Evolutionary conservation across 2,888 invertebrate species (phyloP).

Genomic region (Caenorhabditis angaria): DNA sequence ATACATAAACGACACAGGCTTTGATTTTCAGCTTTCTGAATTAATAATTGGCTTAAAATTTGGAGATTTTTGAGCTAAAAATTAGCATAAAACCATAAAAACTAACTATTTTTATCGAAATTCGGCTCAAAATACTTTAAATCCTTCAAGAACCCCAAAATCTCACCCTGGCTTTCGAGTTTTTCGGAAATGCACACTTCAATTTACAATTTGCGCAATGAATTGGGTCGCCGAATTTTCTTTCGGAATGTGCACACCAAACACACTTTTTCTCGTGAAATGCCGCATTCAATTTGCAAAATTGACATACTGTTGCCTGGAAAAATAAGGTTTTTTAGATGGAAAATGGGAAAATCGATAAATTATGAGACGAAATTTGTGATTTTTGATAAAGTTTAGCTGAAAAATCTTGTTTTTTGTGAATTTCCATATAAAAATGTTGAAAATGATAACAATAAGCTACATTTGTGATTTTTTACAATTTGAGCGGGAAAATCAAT

Average conservation of each 20-base stretch:
- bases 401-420: no score
- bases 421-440: no score
- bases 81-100: no score
- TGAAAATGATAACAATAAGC: no score
- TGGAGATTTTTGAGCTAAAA: neutral
- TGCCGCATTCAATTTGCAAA: conserved; percentile 65
- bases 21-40: conserved; percentile 15
- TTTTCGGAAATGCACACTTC: conserved; percentile 56
- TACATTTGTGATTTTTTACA: no score
- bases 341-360: neutral
- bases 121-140: no score
- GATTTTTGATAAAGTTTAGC: neutral
- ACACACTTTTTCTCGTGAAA: conserved; percentile 65
- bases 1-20: conserved; percentile 58
- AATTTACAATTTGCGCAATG: conserved; percentile 60
- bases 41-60: conserved; percentile 9
- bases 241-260: conserved; percentile 60
- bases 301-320: conserved; percentile 61
- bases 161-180: neutral
- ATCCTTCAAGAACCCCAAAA: no score
- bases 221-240: conserved; percentile 59
- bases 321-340: conserved; percentile 11
- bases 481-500: no score
- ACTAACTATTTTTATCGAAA: no score
- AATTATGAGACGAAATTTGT: neutral